Evolutionary conservation across 1,140 invertebrate species (phyloP).

Genomic region (Bombus soroeensis): DNA sequence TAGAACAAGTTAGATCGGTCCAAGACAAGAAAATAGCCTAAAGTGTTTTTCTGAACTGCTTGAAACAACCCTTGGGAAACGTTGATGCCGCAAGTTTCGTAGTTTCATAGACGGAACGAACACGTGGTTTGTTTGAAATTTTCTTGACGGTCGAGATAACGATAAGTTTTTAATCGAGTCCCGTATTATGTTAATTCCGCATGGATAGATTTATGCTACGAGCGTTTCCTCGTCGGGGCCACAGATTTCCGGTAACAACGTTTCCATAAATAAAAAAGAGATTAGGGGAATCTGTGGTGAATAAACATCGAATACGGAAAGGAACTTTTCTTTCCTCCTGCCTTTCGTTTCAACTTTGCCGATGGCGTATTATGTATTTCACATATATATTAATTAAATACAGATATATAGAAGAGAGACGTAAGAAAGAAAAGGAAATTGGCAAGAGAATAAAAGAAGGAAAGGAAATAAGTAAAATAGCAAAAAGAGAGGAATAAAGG

Average conservation of each 20-base stretch:
- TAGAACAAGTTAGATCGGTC: background rate
- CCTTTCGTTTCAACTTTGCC: background rate
- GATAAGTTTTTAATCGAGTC: slow-evolving; percentile 4
- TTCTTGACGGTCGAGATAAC: background rate
- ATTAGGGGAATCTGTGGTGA: background rate
- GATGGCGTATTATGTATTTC: background rate
- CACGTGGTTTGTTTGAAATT: background rate
- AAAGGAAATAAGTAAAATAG: background rate
- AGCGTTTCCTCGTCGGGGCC: background rate
- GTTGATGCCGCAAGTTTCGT: background rate
- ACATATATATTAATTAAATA: too few species aligned
- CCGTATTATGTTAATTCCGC: background rate
- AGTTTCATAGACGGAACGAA: background rate
- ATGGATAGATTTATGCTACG: background rate
- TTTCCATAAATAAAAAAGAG: background rate
- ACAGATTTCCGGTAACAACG: background rate
- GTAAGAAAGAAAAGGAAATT: too few species aligned
- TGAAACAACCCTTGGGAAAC: background rate
- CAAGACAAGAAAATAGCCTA: too few species aligned
- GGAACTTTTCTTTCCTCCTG: background rate
- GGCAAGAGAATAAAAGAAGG: background rate
- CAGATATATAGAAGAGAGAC: too few species aligned
- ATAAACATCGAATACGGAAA: background rate
- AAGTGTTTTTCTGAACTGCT: background rate
- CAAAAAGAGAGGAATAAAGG: background rate